Evolutionary conservation across 2,797 vertebrate species (phyloP), one percentile per base, ranked within the genome.

Genomic region (Aphelocoma californica): DNA sequence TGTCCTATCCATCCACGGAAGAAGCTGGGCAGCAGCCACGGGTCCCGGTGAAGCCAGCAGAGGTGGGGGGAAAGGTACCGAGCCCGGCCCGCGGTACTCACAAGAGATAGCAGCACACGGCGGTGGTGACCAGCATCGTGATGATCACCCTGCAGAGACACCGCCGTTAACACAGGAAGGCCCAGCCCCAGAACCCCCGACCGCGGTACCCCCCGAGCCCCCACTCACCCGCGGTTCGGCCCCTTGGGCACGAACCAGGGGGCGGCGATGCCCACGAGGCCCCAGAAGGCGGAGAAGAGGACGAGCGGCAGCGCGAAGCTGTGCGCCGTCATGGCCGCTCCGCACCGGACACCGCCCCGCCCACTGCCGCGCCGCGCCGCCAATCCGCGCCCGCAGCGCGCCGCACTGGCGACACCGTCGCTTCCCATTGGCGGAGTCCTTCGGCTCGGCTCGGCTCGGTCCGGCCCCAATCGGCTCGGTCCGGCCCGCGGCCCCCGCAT

Each of bases 231-330:
- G 90, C 99, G 98, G 97, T 99, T 99, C 56, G 99, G 99, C 94
- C 99, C 99, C 96, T 99, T 99, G 15, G 99, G 99, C 91, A 99
- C 99, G 75, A 99, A 97, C 98, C 99, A 99, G 36, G 99, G 99
- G 51, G 98, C 99, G 14, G 99, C 99, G 74, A 98, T 96, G 56
- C 99, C 99, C 86, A 99, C 98, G 65, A 99, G 98, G 56, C 97
- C 99, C 99, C 99, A 99, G 90, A 99, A 97, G 57, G 98, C 98
- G 90, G 99, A 99, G 98, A 99, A 99, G 96, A 99, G 98, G 95
- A 99, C 98, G 97, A 99, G 97, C 18, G 99, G 99, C 72, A 99
- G 96, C 25, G 98, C 98, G n/a, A 99, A 98, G 25, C 99, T 99
- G 97, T 99, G 99, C 9, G 98, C 98, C 24, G 99, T 99, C 99